A percentile compares a stretch with the other conserved stretches of the same genome.
phyloP scores from a whole-genome alignment of 1,140 invertebrate species.

The Phenacoccus solenopsis region DNA sequence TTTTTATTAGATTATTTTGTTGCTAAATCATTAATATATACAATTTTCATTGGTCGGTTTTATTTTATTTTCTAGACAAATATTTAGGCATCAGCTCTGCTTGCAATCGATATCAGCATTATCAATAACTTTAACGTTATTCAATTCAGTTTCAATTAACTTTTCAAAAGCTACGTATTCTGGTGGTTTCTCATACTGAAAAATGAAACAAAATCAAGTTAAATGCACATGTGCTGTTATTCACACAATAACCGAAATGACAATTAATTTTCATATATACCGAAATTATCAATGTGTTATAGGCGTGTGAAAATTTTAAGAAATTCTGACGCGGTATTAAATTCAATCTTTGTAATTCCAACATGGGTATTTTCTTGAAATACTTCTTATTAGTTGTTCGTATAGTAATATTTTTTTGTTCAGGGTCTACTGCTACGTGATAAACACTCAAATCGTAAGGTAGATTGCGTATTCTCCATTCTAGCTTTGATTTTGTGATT shows the following conservation, averaged over 20 bases:
- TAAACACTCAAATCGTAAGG: constrained; percentile 56
- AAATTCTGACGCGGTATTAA: constrained; percentile 45
- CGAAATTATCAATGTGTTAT: constrained; percentile 60
- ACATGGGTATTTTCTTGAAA: constrained; percentile 57
- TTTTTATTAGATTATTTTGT: background rate
- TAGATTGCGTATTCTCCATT: constrained; percentile 69
- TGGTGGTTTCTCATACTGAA: constrained; percentile 59
- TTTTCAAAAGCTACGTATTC: constrained; percentile 54
- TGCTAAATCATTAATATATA: too few relatives aligned
- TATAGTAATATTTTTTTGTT: constrained; percentile 49
- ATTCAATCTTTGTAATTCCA: constrained; percentile 53
- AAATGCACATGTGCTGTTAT: too few relatives aligned
- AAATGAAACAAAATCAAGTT: constrained; percentile 27
- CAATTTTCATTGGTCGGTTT: background rate
- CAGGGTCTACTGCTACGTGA: constrained; percentile 46
- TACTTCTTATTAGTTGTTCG: constrained; percentile 68
- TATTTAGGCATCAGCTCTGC: constrained; percentile 19
- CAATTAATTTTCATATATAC: constrained; percentile 36
- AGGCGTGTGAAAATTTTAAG: constrained; percentile 52
- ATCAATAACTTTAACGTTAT: constrained; percentile 39
- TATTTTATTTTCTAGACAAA: background rate
- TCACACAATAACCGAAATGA: background rate
- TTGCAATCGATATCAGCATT: constrained; percentile 36
- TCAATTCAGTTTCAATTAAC: constrained; percentile 39
- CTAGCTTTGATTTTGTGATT: constrained; percentile 55